Conservation (phyloP, 2,113 vertebrate species). For the Ellobius talpinus region DNA sequence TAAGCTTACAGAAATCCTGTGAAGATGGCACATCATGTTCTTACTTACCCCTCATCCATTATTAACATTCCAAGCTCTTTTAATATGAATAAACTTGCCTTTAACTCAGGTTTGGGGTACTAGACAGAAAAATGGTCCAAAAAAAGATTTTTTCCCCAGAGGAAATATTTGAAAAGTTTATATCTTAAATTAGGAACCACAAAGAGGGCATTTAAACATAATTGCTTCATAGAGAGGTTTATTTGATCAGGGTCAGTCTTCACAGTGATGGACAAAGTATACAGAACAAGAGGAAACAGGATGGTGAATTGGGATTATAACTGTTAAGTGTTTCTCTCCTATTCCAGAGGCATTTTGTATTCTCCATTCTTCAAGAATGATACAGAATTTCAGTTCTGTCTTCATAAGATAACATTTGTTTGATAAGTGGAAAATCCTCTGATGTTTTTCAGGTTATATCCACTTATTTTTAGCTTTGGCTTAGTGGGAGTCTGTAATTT, state of each 20-base stretch:
- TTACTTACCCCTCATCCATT: background rate
- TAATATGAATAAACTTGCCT: background rate
- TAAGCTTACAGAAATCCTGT: background rate
- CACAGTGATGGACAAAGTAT: background rate
- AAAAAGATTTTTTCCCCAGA: constrained; percentile 12
- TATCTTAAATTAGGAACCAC: background rate
- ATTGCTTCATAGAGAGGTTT: background rate
- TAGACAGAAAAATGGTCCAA: background rate
- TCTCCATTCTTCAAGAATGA: background rate
- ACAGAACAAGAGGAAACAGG: background rate
- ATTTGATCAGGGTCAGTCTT: background rate
- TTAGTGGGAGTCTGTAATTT: background rate
- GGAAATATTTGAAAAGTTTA: background rate
- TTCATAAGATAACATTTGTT: background rate
- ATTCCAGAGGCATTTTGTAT: background rate
- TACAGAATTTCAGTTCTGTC: background rate
- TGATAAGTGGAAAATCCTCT: background rate
- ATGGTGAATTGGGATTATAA: background rate
- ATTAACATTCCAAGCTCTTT: background rate
- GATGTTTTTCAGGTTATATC: background rate
- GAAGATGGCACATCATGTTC: background rate
- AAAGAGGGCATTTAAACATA: background rate
- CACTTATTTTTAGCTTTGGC: background rate
- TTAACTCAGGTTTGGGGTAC: background rate
- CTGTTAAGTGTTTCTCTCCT: background rate